Conservation (phyloP, 92 coral and sea anemone genomes). For the Parazoanthus atlanticus region DNA sequence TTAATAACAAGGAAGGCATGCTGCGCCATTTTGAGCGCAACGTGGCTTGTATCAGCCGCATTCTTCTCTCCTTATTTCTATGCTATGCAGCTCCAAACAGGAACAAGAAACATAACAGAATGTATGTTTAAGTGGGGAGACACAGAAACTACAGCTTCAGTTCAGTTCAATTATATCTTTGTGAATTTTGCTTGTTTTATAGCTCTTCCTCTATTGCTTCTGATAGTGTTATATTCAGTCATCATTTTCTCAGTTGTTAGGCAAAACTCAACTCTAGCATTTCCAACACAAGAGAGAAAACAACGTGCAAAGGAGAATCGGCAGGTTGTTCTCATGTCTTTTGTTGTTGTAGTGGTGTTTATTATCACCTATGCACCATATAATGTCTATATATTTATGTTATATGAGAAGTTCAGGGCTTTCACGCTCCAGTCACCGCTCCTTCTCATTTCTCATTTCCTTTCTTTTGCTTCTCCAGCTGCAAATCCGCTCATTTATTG, state of each 20-base stretch:
- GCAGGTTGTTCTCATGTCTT: conserved; percentile 5
- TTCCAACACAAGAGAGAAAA: conserved; percentile 17
- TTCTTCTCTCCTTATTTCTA: conserved; percentile 37
- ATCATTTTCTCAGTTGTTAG: conserved; percentile 19
- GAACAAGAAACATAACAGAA: conserved; percentile 17
- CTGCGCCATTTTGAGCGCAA: background rate
- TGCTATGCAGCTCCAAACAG: conserved; percentile 10
- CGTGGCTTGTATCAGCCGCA: conserved; percentile 13
- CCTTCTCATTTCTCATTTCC: conserved; percentile 8
- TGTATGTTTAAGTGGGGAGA: conserved; percentile 28
- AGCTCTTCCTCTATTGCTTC: conserved; percentile 14
- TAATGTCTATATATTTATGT: background rate
- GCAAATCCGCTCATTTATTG: conserved; percentile 36
- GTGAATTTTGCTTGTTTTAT: conserved; percentile 32
- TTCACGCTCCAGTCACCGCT: background rate
- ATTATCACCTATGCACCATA: conserved; percentile 2
- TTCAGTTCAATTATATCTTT: background rate
- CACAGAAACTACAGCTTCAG: background rate
- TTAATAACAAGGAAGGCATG: conserved; percentile 12
- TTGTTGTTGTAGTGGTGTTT: conserved; percentile 11
- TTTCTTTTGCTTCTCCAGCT: conserved; percentile 1
- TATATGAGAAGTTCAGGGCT: background rate
- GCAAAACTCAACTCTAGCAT: background rate
- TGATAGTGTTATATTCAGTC: background rate
- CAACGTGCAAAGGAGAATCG: conserved; percentile 25